Conservation (phyloP, 2,113 vertebrate genomes). For the Sebastes schlegelii region DNA sequence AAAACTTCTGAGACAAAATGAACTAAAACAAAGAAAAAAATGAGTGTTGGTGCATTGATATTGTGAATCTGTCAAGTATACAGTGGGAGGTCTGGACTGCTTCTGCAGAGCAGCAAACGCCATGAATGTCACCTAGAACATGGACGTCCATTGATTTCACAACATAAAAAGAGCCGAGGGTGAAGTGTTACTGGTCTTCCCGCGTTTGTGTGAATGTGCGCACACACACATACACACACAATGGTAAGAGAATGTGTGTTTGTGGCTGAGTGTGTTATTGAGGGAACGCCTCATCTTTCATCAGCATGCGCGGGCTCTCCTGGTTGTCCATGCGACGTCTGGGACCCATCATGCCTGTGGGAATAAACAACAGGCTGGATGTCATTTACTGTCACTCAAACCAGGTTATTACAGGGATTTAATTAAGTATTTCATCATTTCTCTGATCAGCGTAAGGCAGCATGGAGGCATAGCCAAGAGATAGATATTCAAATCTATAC, state of each 20-base stretch:
- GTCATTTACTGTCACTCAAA: neutral
- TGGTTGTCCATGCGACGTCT: conserved; percentile 81
- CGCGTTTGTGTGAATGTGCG: neutral
- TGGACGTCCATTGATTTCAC: conserved; percentile 63
- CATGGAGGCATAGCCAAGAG: neutral
- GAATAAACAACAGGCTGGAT: conserved; percentile 14
- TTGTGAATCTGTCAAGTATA: conserved; percentile 75
- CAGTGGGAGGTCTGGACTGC: conserved; percentile 67
- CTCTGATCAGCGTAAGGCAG: neutral
- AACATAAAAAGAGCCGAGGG: conserved; percentile 50
- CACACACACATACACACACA: conserved; percentile 27
- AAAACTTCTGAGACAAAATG: conserved; percentile 18
- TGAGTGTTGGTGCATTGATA: conserved; percentile 64
- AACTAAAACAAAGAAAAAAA: conserved; percentile 35
- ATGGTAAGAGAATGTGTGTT: conserved; percentile 50
- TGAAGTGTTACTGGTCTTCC: conserved; percentile 63
- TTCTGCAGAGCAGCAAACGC: conserved; percentile 67
- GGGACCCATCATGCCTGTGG: conserved; percentile 81
- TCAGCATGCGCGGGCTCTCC: conserved; percentile 82
- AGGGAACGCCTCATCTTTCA: conserved; percentile 83
- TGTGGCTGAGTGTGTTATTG: conserved; percentile 65
- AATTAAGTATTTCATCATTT: neutral
- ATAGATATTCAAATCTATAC: neutral
- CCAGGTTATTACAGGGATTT: neutral
- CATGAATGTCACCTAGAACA: conserved; percentile 57